These are phyloP conservation scores for Andrena marginata DNA, from an alignment of 2,888 invertebrate species.

Conservation along the genomic window DNA sequence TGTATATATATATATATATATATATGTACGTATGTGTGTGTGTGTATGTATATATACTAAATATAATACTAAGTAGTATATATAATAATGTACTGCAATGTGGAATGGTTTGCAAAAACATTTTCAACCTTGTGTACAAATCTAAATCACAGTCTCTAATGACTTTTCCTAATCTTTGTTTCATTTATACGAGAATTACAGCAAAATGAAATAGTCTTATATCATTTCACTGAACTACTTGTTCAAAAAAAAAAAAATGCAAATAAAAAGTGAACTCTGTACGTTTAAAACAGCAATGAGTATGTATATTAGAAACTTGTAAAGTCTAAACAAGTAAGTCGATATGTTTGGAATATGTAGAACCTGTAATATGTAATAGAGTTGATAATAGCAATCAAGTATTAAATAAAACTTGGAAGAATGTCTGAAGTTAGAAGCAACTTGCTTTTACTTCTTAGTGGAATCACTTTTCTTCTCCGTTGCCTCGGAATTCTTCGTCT, in stretches of 20 bases:
- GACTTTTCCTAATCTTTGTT: slow-evolving; percentile 40
- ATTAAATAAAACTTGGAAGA: slow-evolving; percentile 10
- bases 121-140: slow-evolving; percentile 73
- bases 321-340: slow-evolving; percentile 33
- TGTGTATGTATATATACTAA: slow-evolving; percentile 30
- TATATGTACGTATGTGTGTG: too few relatives aligned
- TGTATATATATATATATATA: slow-evolving; percentile 23
- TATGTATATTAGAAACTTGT: slow-evolving; percentile 26
- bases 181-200: slow-evolving; percentile 8
- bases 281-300: slow-evolving; percentile 17
- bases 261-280: slow-evolving; percentile 19
- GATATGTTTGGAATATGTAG: slow-evolving; percentile 51
- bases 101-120: slow-evolving; percentile 64
- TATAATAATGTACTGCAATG: slow-evolving; percentile 30
- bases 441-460: slow-evolving; percentile 18
- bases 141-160: slow-evolving; percentile 73
- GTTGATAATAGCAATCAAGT: slow-evolving; percentile 7
- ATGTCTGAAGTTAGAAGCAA: background rate
- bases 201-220: slow-evolving; percentile 28
- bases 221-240: slow-evolving; percentile 12
- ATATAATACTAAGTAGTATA: slow-evolving; percentile 31
- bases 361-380: slow-evolving; percentile 38
- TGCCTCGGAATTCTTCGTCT: slow-evolving; percentile 34
- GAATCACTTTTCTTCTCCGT: slow-evolving; percentile 40
- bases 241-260: slow-evolving; percentile 3